A percentile compares a stretch with the other conserved stretches of the same genome.
Evolutionary conservation across 2,113 vertebrate species (phyloP).

Genomic region (Oryzias melastigma): DNA sequence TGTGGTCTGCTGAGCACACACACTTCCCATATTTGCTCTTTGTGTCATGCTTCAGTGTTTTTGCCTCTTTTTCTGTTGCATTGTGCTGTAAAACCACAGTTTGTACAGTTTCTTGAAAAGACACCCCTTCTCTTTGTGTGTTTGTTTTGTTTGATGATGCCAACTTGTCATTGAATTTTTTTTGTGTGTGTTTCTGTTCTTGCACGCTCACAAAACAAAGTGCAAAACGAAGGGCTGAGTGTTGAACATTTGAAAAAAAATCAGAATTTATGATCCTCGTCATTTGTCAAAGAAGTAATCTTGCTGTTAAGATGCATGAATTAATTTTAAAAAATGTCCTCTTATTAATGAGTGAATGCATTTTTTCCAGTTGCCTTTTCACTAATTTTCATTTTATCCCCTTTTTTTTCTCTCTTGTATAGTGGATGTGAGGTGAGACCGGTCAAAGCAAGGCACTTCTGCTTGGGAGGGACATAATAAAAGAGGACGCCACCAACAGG

Average conservation of each 20-base stretch:
- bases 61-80: constrained; percentile 7
- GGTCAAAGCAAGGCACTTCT: constrained; percentile 78
- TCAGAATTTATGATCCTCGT: too few species aligned
- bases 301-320: constrained; percentile 52
- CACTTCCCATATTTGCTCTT: constrained; percentile 26
- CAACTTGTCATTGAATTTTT: constrained; percentile 14
- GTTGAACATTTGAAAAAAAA: too few species aligned
- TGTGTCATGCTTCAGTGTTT: constrained; percentile 32
- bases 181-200: not conserved
- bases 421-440: constrained; percentile 97
- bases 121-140: constrained; percentile 2
- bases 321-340: constrained; percentile 18
- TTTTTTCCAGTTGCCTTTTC: not conserved
- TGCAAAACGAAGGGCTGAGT: too few species aligned
- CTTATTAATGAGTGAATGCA: not conserved
- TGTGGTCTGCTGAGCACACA: constrained; percentile 53
- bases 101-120: constrained; percentile 17
- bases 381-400: constrained; percentile 10
- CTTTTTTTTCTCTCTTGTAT: constrained; percentile 48
- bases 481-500: constrained; percentile 34
- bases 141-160: constrained; percentile 22
- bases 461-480: constrained; percentile 76
- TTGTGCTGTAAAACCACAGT: not conserved
- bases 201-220: constrained; percentile 4
- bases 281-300: not conserved